A percentile compares a stretch with the other conserved stretches of the same genome.
Conservation (phyloP, 1,140 invertebrate genomes). For the Drosophila miranda region DNA sequence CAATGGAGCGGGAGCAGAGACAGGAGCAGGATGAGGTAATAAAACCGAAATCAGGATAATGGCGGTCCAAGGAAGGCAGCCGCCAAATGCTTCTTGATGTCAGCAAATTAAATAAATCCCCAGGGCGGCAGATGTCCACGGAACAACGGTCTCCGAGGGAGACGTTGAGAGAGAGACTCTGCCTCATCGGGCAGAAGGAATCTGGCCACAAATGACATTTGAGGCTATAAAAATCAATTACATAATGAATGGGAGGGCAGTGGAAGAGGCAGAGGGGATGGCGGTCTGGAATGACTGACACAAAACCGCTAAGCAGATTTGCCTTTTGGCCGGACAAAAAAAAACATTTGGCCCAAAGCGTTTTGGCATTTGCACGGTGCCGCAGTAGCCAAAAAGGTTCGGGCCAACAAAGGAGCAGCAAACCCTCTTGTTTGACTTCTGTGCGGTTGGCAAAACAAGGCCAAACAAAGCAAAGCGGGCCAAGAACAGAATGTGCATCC, state of each 20-base stretch:
- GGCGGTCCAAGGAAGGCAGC: constrained; percentile 26
- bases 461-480: constrained; percentile 29
- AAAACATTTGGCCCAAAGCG: constrained; percentile 15
- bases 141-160: neutral
- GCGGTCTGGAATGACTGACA: constrained; percentile 1
- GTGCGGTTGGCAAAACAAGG: constrained; percentile 55
- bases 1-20: constrained; percentile 9
- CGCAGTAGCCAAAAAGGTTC: constrained; percentile 29
- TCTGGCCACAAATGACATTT: constrained; percentile 34
- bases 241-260: constrained; percentile 42
- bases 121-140: constrained; percentile 50
- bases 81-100: constrained; percentile 40
- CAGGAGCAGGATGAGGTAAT: constrained; percentile 31
- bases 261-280: too few relatives aligned
- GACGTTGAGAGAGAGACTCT: neutral
- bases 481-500: constrained; percentile 26
- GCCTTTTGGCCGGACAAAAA: constrained; percentile 2
- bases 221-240: constrained; percentile 59
- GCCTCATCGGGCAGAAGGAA: constrained; percentile 1
- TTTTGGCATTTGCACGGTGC: constrained; percentile 3
- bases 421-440: constrained; percentile 49
- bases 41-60: constrained; percentile 64
- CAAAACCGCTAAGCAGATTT: constrained; percentile 37
- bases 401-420: constrained; percentile 36
- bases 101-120: constrained; percentile 67